Evolutionary conservation across 2,113 vertebrate genomes (phyloP), one percentile per base, ranked within the genome.

Genomic region (Calidris pugnax): DNA sequence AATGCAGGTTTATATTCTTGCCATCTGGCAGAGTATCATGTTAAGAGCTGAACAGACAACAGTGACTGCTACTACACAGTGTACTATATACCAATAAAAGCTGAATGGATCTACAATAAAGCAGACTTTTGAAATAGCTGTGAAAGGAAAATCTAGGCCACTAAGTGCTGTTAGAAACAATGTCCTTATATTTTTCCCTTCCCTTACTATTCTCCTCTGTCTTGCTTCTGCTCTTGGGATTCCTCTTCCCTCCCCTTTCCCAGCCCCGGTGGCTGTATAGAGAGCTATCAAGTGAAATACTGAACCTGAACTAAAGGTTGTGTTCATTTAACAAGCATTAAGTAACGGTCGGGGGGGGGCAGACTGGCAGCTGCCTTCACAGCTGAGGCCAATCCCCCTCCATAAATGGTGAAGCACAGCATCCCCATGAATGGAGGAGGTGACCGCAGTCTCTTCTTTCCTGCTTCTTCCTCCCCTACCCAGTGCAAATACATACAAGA

Each of bases 21-120:
- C 96, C 97, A 97, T 97, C 96, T 97, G 97, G 95, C 97, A 95
- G 92, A 95, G 95, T 95, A 97, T 97, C 95, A 90, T 81, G 93
- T 97, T 97, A 92, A 96, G 94, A 90, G 93, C 90, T 43, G 67
- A 79, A 91, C 87, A 96, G 94, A 97, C 95, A 97, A 85, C 93
- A 95, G 95, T 88, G 90, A 90, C 96, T 94, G 89, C 97, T 95
- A 60, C 93, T 79, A 79, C 94, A 55, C 67, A 74, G 79, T 69
- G 92, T 93, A 77, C 96, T 90, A 93, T 88, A 95, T 63, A 95
- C 89, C 92, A 96, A 81, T 95, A 97, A 97, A 97, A 94, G 96
- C 81, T 95, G 92, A 96, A 95, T 85, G 90, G 93, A 79, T 85
- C 96, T 60, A 80, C 94, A 96, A 89, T 87, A 87, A 94, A 96